Conservation (phyloP, 2,797 vertebrate genomes). For the Periophthalmus magnuspinnatus region DNA sequence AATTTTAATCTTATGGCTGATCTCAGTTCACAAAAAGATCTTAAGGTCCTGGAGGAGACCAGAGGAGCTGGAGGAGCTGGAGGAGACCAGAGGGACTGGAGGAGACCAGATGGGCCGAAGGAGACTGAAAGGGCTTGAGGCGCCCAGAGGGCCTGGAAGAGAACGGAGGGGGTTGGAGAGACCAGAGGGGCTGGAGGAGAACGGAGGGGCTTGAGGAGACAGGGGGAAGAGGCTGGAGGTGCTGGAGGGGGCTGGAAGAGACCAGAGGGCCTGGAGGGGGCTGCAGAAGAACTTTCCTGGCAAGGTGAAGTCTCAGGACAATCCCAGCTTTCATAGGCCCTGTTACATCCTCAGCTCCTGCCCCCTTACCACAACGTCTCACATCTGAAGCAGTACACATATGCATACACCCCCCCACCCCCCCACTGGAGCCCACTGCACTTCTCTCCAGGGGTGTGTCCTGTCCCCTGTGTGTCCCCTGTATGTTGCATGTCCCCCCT, state of each 20-base stretch:
- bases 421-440: no score
- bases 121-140: neutral
- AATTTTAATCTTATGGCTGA: no score
- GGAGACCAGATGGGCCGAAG: neutral
- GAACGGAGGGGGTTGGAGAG: neutral
- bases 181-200: no score
- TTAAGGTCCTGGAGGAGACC: slow-evolving; percentile 23
- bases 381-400: neutral
- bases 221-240: slow-evolving; percentile 65
- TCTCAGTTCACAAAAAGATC: no score
- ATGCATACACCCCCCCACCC: no score
- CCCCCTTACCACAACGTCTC: slow-evolving; percentile 15
- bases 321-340: slow-evolving; percentile 79
- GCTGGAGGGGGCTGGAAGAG: slow-evolving; percentile 67
- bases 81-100: neutral
- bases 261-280: slow-evolving; percentile 67
- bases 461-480: neutral
- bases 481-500: no score
- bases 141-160: neutral
- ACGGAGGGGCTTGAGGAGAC: neutral
- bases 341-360: slow-evolving; percentile 1
- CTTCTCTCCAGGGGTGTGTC: no score
- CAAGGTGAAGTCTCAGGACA: slow-evolving; percentile 72
- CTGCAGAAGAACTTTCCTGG: slow-evolving; percentile 82
- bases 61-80: no score